These are phyloP conservation scores for Oncorhynchus masou DNA, from an alignment of 2,113 vertebrate genomes.

Conservation along the genomic window DNA sequence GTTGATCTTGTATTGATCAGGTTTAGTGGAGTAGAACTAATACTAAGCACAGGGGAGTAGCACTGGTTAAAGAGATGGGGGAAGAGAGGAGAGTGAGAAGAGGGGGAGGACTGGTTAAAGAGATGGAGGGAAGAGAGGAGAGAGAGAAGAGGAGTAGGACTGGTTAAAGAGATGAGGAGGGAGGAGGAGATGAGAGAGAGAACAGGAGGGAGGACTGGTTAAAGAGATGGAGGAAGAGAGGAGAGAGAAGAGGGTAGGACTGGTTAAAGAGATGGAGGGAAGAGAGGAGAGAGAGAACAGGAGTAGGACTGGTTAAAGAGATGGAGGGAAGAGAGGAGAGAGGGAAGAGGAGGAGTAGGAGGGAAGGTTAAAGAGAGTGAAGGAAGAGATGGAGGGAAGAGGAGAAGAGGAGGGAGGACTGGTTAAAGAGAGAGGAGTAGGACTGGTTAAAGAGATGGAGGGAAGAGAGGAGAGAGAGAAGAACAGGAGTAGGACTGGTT, in stretches of 20 bases:
- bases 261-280: not conserved
- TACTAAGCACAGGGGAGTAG: conserved; percentile 44
- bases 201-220: conserved; percentile 13
- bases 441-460: not conserved
- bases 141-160: not conserved
- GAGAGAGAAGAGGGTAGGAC: not conserved
- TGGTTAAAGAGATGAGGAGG: conserved; percentile 22
- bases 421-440: not conserved
- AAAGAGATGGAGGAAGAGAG: conserved; percentile 17
- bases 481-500: too few relatives aligned
- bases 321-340: not conserved
- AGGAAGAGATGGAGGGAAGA: not conserved
- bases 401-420: not conserved
- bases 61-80: conserved; percentile 41
- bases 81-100: not conserved
- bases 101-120: conserved; percentile 2
- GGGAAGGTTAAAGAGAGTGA: not conserved
- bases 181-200: conserved; percentile 20
- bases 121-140: conserved; percentile 19
- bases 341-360: too few relatives aligned
- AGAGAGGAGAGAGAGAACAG: conserved; percentile 2
- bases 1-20: conserved; percentile 32
- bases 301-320: not conserved
- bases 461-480: not conserved
- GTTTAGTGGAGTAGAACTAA: conserved; percentile 43